Conservation (phyloP, 2,113 vertebrate species). For the Coreoperca whiteheadi region DNA sequence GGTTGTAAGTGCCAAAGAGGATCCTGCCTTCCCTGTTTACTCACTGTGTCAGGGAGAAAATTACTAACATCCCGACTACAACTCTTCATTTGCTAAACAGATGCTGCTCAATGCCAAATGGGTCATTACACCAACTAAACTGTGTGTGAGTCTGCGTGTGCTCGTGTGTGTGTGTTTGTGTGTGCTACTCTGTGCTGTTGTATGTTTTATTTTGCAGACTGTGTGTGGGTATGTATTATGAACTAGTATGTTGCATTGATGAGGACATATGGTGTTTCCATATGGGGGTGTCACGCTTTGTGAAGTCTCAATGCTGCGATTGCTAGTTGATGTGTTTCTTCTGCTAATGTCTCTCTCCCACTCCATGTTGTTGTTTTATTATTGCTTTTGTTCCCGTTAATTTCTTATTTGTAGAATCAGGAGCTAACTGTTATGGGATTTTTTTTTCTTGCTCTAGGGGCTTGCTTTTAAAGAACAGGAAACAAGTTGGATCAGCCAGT, state of each 20-base stretch:
- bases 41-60: slow-evolving; percentile 69
- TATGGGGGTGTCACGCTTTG: slow-evolving; percentile 73
- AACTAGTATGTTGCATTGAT: slow-evolving; percentile 78
- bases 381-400: not conserved
- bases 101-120: slow-evolving; percentile 82
- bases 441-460: not conserved
- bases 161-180: slow-evolving; percentile 39
- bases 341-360: slow-evolving; percentile 5
- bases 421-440: not conserved
- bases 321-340: slow-evolving; percentile 11
- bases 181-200: slow-evolving; percentile 29
- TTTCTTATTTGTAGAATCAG: not conserved
- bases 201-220: slow-evolving; percentile 43
- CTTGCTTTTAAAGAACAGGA: slow-evolving; percentile 5
- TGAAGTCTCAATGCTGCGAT: slow-evolving; percentile 52
- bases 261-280: slow-evolving; percentile 80
- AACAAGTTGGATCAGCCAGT: not conserved
- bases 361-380: not conserved
- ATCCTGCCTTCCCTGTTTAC: slow-evolving; percentile 42
- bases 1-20: slow-evolving; percentile 60
- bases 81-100: slow-evolving; percentile 77
- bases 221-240: slow-evolving; percentile 72
- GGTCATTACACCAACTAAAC: slow-evolving; percentile 79
- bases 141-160: slow-evolving; percentile 36
- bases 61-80: slow-evolving; percentile 62